A percentile compares a stretch with the other conserved stretches of the same genome.
Conservation (phyloP, 2,797 vertebrate genomes). For the Hozukius guyotensis region DNA sequence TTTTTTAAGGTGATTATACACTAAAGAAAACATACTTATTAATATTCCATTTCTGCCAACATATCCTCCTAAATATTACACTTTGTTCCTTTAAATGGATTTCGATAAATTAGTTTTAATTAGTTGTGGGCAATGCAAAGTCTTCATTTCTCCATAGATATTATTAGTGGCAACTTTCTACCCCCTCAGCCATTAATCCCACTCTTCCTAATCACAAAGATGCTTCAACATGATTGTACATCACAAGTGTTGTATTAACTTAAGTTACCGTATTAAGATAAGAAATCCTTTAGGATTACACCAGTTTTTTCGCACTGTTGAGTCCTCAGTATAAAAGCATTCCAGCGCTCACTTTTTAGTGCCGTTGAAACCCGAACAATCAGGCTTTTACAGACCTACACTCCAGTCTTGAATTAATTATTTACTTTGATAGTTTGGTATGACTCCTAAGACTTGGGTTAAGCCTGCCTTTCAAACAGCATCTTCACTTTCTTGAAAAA, state of each 20-base stretch:
- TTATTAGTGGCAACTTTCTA: not conserved
- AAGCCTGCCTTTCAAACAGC: not conserved
- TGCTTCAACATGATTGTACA: slow-evolving; percentile 7
- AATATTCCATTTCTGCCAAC: no score
- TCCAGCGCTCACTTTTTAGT: not conserved
- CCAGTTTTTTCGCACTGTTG: not conserved
- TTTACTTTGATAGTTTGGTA: not conserved
- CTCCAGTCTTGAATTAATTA: not conserved
- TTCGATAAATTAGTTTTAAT: not conserved
- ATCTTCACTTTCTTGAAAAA: slow-evolving; percentile 49
- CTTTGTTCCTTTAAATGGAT: not conserved
- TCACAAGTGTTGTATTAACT: not conserved
- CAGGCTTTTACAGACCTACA: not conserved
- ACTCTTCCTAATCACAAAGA: slow-evolving; percentile 11
- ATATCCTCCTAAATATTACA: no score
- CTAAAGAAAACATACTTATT: no score
- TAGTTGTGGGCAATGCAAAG: not conserved
- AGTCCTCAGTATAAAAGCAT: not conserved
- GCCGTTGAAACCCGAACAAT: not conserved
- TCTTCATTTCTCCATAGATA: not conserved
- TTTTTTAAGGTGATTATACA: no score
- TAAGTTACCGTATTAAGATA: slow-evolving; percentile 3
- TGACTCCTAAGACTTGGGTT: not conserved
- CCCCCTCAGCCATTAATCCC: not conserved
- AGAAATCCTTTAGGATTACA: slow-evolving; percentile 27